Conservation (phyloP, 1,140 invertebrate genomes). For the Hesperophylax magnus region DNA sequence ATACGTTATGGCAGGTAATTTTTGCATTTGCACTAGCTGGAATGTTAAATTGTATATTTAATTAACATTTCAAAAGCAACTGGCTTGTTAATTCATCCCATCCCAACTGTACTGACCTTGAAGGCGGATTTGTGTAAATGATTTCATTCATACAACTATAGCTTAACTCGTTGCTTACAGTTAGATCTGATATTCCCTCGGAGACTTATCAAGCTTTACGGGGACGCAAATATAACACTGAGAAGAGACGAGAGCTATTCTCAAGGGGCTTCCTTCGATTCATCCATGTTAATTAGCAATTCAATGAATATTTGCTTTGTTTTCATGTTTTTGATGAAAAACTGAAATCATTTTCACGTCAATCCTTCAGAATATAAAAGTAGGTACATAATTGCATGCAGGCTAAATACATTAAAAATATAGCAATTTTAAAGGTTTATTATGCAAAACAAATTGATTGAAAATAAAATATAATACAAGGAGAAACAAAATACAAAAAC, state of each 20-base stretch:
- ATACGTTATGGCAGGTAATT: slow-evolving; percentile 51
- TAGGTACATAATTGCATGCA: slow-evolving; percentile 43
- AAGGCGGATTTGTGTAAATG: slow-evolving; percentile 48
- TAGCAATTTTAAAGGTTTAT: background rate
- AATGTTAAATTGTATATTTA: slow-evolving; percentile 57
- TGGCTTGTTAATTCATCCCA: slow-evolving; percentile 43
- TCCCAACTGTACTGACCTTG: slow-evolving; percentile 48
- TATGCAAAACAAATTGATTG: too few relatives aligned
- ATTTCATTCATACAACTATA: slow-evolving; percentile 43
- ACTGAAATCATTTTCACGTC: slow-evolving; percentile 52
- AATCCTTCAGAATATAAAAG: slow-evolving; percentile 40
- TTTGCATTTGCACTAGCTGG: slow-evolving; percentile 55
- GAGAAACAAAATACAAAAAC: too few relatives aligned
- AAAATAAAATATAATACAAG: too few relatives aligned
- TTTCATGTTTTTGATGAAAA: slow-evolving; percentile 40
- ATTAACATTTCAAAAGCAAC: slow-evolving; percentile 49
- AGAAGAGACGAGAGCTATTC: slow-evolving; percentile 20
- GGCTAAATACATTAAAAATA: slow-evolving; percentile 28
- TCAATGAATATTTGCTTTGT: slow-evolving; percentile 21
- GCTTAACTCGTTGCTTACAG: background rate
- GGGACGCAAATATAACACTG: background rate
- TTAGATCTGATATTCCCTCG: background rate
- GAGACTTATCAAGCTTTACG: background rate
- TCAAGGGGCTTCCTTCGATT: slow-evolving; percentile 21
- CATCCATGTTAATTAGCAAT: background rate